Evolutionary conservation across 2,113 vertebrate species (phyloP), one percentile per base, ranked within the genome.

Genomic region (Nestor notabilis): DNA sequence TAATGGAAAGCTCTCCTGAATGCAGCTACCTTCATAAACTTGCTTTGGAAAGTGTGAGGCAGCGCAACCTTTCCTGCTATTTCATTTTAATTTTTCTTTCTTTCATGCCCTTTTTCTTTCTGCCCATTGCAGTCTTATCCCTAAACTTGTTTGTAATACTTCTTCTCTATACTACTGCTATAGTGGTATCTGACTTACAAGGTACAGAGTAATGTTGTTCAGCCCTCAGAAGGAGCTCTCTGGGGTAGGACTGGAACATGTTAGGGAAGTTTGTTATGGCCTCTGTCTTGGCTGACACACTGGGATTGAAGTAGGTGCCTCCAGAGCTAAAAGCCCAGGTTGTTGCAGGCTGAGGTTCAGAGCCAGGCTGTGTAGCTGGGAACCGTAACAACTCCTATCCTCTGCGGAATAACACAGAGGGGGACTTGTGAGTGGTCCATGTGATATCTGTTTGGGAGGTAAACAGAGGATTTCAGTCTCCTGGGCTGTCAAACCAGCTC

Each of bases 391-490:
- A 65, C 83, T 43, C 81, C 63, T 37, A 9, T 70, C 91, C 87
- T 89, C 91, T 77, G 77, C 0, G 53, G 94, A 87, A 92, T 83
- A 96, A 93, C 91, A 97, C 97, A 97, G 92, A 97, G 92, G 52
- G 77, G 63, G 12, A 92, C 81, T 95, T 97, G 96, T 96, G 92
- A 96, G 74, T 72, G 74, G 28, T 83, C 91, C 95, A 5, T 95
- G 92, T 92, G 86, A 97, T 97, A 97, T 87, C 97, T 97, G 92
- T 24, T 94, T 75, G 8, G 80, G 89, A 97, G 89, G 94, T 97
- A 97, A 97, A 97, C 89, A 96, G 94, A 96, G 94, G 94, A 93
- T 91, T 96, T 96, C 55, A 92, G 96, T 96, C 96, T 96, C 95
- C 95, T 89, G 95, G 70, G 89, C 74, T 95, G 94, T 97, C 97